A percentile compares a stretch with the other conserved stretches of the same genome.
Evolutionary conservation across 2,113 vertebrate species (phyloP).

Genomic region (Vulpes vulpes): DNA sequence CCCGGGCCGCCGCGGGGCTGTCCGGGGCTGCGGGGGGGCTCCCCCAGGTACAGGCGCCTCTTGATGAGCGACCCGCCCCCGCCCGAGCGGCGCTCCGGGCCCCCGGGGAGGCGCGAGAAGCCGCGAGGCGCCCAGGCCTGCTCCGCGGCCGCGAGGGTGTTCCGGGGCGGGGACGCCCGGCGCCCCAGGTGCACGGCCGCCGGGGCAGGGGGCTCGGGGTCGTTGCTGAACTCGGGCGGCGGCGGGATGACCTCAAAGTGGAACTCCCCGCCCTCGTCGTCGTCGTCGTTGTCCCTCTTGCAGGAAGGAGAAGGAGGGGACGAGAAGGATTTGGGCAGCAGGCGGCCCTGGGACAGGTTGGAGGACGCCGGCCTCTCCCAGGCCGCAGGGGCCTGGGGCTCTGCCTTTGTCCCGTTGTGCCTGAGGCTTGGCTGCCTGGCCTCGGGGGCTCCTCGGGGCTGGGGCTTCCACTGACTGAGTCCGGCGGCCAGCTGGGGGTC

Average conservation of each 20-base stretch:
- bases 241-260: slow-evolving; percentile 92
- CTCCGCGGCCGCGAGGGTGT: slow-evolving; percentile 62
- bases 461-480: slow-evolving; percentile 4
- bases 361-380: neutral
- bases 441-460: neutral
- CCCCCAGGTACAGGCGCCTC: slow-evolving; percentile 88
- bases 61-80: slow-evolving; percentile 88
- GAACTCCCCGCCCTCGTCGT: slow-evolving; percentile 76
- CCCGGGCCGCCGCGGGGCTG: slow-evolving; percentile 66
- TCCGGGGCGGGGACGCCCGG: slow-evolving; percentile 70
- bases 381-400: neutral
- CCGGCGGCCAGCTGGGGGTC: neutral
- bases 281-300: slow-evolving; percentile 66
- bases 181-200: slow-evolving; percentile 63
- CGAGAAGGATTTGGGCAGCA: slow-evolving; percentile 50
- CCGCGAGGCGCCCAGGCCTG: slow-evolving; percentile 48
- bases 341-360: slow-evolving; percentile 60
- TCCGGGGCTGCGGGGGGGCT: slow-evolving; percentile 65
- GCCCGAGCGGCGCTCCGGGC: slow-evolving; percentile 38
- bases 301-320: neutral
- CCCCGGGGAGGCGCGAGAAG: neutral
- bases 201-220: slow-evolving; percentile 44
- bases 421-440: neutral
- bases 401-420: neutral
- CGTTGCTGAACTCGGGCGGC: slow-evolving; percentile 94